phyloP scores from a whole-genome alignment of 2,797 vertebrate genomes.

The Crypturellus tataupa region DNA sequence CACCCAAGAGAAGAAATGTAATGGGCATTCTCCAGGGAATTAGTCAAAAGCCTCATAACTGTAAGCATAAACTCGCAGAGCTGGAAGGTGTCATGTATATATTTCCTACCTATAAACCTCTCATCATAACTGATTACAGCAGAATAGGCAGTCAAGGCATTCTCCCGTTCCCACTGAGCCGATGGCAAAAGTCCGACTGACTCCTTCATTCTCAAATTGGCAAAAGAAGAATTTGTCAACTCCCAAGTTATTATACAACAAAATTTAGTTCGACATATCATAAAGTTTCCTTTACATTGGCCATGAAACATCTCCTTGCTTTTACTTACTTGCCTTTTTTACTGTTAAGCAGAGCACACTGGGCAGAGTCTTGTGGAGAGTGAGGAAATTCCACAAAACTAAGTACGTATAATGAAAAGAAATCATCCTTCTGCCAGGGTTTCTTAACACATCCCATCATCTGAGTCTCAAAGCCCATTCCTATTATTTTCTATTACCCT shows the following conservation, averaged over 20 bases:
- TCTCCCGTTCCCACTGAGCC: constrained; percentile 54
- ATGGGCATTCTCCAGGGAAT: constrained; percentile 55
- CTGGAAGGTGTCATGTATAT: constrained; percentile 55
- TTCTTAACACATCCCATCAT: neutral
- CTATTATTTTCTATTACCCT: neutral
- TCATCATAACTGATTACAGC: constrained; percentile 60
- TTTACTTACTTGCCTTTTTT: constrained; percentile 16
- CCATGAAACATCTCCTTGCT: constrained; percentile 1
- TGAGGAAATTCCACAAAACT: neutral
- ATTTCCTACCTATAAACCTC: constrained; percentile 67
- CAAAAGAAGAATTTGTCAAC: constrained; percentile 30
- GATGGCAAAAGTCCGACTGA: constrained; percentile 50
- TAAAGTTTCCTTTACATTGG: constrained; percentile 37
- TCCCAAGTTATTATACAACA: neutral
- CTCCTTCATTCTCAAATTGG: constrained; percentile 40
- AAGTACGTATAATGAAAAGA: neutral
- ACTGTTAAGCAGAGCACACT: constrained; percentile 2
- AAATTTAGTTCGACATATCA: neutral
- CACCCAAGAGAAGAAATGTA: constrained; percentile 49
- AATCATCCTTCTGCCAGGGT: neutral
- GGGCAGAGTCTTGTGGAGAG: neutral
- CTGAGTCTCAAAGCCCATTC: neutral
- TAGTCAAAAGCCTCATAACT: constrained; percentile 53
- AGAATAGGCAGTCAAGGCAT: constrained; percentile 13
- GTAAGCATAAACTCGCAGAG: constrained; percentile 49